These are phyloP conservation scores for Taurulus bubalis DNA, from an alignment of 2,113 vertebrate genomes.

Conservation along the genomic window DNA sequence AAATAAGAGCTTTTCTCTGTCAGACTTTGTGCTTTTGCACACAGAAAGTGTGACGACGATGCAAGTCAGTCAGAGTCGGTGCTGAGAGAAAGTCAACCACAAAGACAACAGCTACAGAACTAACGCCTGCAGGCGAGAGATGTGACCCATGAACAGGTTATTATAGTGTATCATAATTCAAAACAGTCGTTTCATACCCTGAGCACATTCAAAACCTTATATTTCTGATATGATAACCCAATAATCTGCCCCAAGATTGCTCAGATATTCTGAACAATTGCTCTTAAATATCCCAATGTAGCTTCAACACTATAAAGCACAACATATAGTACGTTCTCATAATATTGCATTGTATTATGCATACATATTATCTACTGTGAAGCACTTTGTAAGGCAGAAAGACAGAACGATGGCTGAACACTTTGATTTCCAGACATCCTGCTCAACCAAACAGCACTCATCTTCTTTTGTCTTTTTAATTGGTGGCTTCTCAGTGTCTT, in stretches of 20 bases:
- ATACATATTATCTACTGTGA: background rate
- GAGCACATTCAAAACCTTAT: too few species aligned
- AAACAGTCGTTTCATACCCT: too few species aligned
- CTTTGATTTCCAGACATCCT: background rate
- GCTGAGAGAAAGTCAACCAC: background rate
- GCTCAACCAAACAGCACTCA: background rate
- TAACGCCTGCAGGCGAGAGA: too few species aligned
- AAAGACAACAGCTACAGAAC: too few species aligned
- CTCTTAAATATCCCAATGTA: too few species aligned
- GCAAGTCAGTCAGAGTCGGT: background rate
- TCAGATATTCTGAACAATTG: too few species aligned
- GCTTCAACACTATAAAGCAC: too few species aligned
- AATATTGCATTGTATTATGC: background rate
- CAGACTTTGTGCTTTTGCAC: constrained; percentile 26
- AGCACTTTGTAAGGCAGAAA: background rate
- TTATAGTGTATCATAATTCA: too few species aligned
- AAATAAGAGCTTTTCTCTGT: constrained; percentile 43
- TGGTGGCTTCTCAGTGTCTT: background rate
- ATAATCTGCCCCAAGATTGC: too few species aligned
- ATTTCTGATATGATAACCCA: too few species aligned
- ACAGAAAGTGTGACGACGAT: constrained; percentile 20
- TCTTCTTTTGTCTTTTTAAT: background rate
- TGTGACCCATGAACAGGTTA: too few species aligned
- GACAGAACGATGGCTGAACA: background rate
- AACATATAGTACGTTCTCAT: too few species aligned